A percentile compares a stretch with the other conserved stretches of the same genome.
phyloP scores from a whole-genome alignment of 2,797 vertebrate species.

The Myiotriccus ornatus region DNA sequence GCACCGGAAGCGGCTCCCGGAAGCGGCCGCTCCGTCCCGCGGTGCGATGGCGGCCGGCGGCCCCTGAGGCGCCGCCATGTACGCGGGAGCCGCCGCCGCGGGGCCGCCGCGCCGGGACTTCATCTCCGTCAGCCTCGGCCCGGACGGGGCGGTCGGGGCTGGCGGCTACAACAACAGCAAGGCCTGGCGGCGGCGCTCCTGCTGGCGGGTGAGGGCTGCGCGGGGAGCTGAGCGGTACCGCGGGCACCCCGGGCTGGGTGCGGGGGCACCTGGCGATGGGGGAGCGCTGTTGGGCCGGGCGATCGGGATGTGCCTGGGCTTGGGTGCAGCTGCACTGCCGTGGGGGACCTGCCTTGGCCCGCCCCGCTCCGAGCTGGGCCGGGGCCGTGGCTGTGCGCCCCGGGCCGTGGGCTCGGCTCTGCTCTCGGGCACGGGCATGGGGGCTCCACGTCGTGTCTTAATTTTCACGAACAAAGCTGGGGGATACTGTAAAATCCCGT shows the following conservation, averaged over 20 bases:
- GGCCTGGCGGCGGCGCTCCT: constrained; percentile 86
- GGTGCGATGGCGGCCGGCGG: not conserved
- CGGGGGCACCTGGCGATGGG: accelerated
- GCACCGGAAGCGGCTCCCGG: not conserved
- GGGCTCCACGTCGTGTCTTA: too few relatives aligned
- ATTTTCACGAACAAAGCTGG: not conserved
- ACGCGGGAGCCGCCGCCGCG: constrained; percentile 72
- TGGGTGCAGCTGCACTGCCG: not conserved
- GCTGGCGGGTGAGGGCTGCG: constrained; percentile 84
- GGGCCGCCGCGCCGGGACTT: constrained; percentile 81
- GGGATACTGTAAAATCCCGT: accelerated
- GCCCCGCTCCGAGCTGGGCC: too few relatives aligned
- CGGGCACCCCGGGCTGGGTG: not conserved
- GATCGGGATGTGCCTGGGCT: not conserved
- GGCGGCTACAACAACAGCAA: constrained; percentile 83
- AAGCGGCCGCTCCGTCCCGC: not conserved
- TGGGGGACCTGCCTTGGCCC: not conserved
- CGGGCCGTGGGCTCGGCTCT: not conserved
- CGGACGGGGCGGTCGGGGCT: constrained; percentile 61
- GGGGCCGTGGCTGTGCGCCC: accelerated
- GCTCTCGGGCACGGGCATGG: not conserved
- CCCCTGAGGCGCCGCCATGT: constrained; percentile 69
- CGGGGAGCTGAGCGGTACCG: not conserved
- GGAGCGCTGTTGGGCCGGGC: too few relatives aligned
- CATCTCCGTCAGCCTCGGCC: constrained; percentile 82